Evolutionary conservation across 23 tunicate species (phyloP).

Genomic region (Styela clava): DNA sequence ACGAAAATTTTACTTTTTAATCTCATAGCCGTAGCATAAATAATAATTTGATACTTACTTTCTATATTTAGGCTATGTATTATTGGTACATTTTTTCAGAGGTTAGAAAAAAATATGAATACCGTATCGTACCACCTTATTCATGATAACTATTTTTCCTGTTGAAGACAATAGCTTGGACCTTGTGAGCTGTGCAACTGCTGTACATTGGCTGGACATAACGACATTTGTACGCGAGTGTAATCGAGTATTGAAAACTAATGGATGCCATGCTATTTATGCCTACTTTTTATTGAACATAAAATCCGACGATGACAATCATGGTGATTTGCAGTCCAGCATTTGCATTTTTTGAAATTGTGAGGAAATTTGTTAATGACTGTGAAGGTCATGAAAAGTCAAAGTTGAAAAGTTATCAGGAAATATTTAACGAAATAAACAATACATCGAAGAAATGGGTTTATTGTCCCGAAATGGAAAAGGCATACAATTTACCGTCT

Average conservation of each 20-base stretch:
- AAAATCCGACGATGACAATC: not conserved
- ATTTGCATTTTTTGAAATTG: not conserved
- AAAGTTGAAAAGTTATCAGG: not conserved
- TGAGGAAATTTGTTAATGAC: not conserved
- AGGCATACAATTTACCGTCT: not conserved
- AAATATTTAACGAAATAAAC: not conserved
- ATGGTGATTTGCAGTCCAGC: not conserved
- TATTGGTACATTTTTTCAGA: too few species aligned
- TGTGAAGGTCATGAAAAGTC: not conserved
- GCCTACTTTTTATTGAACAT: not conserved
- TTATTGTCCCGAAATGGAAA: not conserved
- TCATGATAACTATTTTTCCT: not conserved
- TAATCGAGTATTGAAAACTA: not conserved
- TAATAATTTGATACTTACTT: too few species aligned
- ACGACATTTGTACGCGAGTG: not conserved
- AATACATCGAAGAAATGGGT: not conserved
- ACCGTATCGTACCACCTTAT: not conserved
- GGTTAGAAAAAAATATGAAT: too few species aligned
- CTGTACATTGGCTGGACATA: not conserved
- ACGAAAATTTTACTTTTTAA: too few species aligned
- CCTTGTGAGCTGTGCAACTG: conserved; percentile 1
- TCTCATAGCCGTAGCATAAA: too few species aligned
- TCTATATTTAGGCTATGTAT: too few species aligned
- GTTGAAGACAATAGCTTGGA: not conserved
- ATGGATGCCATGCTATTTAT: not conserved